These are phyloP conservation scores for Protobothrops mucrosquamatus DNA, from an alignment of 2,113 vertebrate species.

Conservation along the genomic window DNA sequence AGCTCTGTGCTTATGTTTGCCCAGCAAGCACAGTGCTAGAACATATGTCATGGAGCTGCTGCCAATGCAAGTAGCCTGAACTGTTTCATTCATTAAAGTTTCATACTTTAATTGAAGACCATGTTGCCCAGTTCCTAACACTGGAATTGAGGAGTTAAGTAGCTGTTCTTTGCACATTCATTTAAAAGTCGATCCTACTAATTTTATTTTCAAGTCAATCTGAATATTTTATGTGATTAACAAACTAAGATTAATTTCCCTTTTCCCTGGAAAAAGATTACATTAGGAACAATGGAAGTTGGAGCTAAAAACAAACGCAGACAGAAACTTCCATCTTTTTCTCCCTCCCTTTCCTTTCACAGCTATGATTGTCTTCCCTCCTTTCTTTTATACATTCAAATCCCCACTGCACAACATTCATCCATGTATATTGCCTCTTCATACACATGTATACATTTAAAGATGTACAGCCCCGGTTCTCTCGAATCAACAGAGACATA, in stretches of 20 bases:
- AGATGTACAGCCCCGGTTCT: not conserved
- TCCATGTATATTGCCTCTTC: not conserved
- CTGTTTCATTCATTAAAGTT: not conserved
- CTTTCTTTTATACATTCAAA: not conserved
- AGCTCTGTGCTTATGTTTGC: constrained; percentile 1
- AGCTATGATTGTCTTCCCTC: not conserved
- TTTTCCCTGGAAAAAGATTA: not conserved
- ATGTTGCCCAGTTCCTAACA: not conserved
- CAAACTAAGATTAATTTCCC: not conserved
- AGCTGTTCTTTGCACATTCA: not conserved
- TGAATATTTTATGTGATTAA: not conserved
- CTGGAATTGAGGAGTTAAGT: not conserved
- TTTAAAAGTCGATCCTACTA: not conserved
- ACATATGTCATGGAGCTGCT: not conserved
- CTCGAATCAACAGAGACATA: not conserved
- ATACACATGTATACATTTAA: not conserved
- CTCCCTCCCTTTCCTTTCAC: not conserved
- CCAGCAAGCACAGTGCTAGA: not conserved
- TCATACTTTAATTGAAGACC: not conserved
- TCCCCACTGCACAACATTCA: not conserved
- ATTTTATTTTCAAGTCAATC: not conserved
- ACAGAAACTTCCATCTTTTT: not conserved
- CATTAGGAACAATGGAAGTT: not conserved
- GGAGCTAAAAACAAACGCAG: not conserved
- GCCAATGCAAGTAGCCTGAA: not conserved